Percentiles rank a stretch among this genome's conserved stretches.
phyloP scores from a whole-genome alignment of 2,888 invertebrate genomes.

The Rhimphoctona megacephalus region DNA sequence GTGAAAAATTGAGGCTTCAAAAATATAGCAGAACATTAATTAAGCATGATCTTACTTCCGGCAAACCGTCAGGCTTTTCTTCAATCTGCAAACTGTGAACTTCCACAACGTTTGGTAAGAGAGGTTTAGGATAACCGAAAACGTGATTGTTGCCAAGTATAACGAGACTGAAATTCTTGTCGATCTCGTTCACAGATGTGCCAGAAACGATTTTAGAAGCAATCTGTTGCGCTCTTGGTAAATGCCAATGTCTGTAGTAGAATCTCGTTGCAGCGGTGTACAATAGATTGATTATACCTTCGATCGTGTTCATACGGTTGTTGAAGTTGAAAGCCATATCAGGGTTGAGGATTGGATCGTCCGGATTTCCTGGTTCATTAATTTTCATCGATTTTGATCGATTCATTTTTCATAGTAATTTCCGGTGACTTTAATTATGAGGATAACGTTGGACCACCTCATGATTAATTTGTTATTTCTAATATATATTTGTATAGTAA shows the following conservation, averaged over 20 bases:
- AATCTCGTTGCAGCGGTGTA: conserved; percentile 79
- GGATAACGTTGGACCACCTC: not conserved
- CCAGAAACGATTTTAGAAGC: conserved; percentile 76
- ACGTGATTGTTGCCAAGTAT: conserved; percentile 81
- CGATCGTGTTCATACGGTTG: conserved; percentile 76
- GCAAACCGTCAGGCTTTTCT: conserved; percentile 70
- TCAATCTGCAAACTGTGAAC: conserved; percentile 80
- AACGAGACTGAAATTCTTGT: conserved; percentile 80
- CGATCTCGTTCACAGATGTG: conserved; percentile 76
- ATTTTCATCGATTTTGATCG: conserved; percentile 9
- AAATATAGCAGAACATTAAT: not conserved
- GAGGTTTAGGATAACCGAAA: conserved; percentile 81
- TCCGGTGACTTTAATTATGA: not conserved
- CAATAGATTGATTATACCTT: conserved; percentile 77
- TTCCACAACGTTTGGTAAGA: conserved; percentile 81
- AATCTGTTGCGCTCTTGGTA: conserved; percentile 77
- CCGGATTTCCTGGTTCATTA: conserved; percentile 79
- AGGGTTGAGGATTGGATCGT: conserved; percentile 80
- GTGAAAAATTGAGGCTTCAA: not conserved
- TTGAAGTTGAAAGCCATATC: conserved; percentile 81
- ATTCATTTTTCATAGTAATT: not conserved
- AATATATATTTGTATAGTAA: too few relatives aligned
- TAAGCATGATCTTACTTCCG: conserved; percentile 70
- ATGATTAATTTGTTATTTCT: not conserved
- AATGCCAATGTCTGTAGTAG: conserved; percentile 79